phyloP scores from a whole-genome alignment of 2,888 invertebrate species.

The Anodontia alba region DNA sequence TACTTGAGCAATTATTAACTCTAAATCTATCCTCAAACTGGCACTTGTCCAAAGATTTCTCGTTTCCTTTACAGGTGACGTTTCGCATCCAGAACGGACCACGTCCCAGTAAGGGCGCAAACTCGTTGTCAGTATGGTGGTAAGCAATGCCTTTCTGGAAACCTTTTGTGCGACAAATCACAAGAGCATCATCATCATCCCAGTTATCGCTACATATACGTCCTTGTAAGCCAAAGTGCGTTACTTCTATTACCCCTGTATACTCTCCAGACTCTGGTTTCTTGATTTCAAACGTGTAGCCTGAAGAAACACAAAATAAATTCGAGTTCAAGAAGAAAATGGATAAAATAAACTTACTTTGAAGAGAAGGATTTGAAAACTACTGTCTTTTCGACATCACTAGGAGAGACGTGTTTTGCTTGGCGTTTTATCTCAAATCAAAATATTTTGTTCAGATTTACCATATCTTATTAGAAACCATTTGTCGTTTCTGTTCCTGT shows the following conservation, averaged over 20 bases:
- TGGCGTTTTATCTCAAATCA: too few relatives aligned
- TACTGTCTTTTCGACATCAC: too few relatives aligned
- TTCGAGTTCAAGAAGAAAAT: background rate
- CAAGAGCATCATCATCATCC: slow-evolving; percentile 75
- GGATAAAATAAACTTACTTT: background rate
- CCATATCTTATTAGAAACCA: too few relatives aligned
- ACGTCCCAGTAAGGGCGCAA: slow-evolving; percentile 55
- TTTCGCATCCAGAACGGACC: slow-evolving; percentile 74
- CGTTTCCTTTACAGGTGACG: slow-evolving; percentile 74
- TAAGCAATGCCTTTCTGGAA: slow-evolving; percentile 72
- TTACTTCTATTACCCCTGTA: slow-evolving; percentile 64
- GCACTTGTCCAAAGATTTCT: slow-evolving; percentile 67
- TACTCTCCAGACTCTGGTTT: slow-evolving; percentile 47
- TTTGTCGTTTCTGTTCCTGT: too few relatives aligned
- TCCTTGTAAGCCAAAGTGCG: slow-evolving; percentile 78
- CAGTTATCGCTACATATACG: slow-evolving; percentile 84
- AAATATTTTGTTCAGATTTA: too few relatives aligned
- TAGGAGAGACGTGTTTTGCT: too few relatives aligned
- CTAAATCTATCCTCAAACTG: slow-evolving; percentile 61
- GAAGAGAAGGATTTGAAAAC: background rate
- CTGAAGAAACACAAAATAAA: slow-evolving; percentile 36
- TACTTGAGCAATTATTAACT: slow-evolving; percentile 69
- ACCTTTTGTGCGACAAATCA: slow-evolving; percentile 71
- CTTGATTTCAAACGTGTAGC: slow-evolving; percentile 45
- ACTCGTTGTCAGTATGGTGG: slow-evolving; percentile 65